A percentile compares a stretch with the other conserved stretches of the same genome.
Conservation (phyloP, 2,888 invertebrate genomes). For the Callosobruchus maculatus region DNA sequence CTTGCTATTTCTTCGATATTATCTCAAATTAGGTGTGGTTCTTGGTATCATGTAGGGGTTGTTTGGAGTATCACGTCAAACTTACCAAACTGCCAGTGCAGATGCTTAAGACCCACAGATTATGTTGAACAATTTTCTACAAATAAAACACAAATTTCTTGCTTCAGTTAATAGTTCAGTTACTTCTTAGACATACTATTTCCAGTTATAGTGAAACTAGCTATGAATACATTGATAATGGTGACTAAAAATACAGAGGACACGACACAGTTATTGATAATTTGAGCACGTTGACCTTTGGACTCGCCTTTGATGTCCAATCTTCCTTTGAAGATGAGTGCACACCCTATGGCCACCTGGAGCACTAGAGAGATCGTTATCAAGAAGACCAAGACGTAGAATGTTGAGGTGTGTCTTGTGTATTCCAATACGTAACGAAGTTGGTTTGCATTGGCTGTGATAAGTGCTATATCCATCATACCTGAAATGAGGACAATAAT, state of each 20-base stretch:
- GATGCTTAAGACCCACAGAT: too few species aligned
- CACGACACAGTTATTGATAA: constrained; percentile 61
- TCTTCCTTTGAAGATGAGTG: constrained; percentile 60
- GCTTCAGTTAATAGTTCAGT: not conserved
- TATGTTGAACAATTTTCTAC: too few species aligned
- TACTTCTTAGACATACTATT: not conserved
- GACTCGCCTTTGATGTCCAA: constrained; percentile 53
- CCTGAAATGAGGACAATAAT: constrained; percentile 46
- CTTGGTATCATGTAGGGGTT: too few species aligned
- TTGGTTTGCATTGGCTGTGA: constrained; percentile 70
- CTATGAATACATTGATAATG: constrained; percentile 65
- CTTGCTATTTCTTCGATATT: too few species aligned
- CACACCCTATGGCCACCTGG: constrained; percentile 62
- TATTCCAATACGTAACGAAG: constrained; percentile 62
- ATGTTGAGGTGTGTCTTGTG: constrained; percentile 57
- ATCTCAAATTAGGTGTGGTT: too few species aligned
- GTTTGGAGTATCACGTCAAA: too few species aligned
- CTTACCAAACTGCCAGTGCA: too few species aligned
- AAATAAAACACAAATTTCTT: too few species aligned
- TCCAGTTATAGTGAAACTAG: constrained; percentile 56
- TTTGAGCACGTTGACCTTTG: constrained; percentile 50
- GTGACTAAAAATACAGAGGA: constrained; percentile 64
- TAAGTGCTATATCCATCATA: constrained; percentile 67
- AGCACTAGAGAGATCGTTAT: constrained; percentile 59
- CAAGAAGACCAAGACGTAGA: constrained; percentile 55